Base-by-base conservation (phyloP, 2,888 invertebrate genomes). In the Amblyjoppa fuscipennis region DNA sequence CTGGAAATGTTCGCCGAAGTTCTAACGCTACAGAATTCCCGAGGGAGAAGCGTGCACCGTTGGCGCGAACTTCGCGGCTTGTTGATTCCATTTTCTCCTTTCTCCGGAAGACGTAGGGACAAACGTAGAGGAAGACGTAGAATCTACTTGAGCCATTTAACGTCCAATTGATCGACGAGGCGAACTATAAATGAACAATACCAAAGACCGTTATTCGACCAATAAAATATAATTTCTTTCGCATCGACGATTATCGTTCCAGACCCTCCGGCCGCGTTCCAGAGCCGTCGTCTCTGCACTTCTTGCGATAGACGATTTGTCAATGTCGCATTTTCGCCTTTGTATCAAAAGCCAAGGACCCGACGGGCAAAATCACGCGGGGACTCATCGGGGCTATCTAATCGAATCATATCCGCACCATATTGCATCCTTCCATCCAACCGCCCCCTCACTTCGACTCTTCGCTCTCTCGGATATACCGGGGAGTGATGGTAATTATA, bases 381-480 rank as follows among this genome's bases (percentile, higher is more conserved):
- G 75, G 61, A 83, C 77, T 85, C 85, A 74, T 73, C 75, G 80
- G 68, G 82, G 77, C 82, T 53, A 20, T 56, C 84, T 82, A 77
- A 87, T 87, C 75, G 79, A 82, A 87, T 87, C 77, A 87, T 79
- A 80, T 80, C 79, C 59, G 59, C 77, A 59, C 83, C 85, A 83
- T 87, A 85, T 83, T 85, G 85, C 77, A 73, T 75, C 59, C 68
- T 68, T 81, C 59, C 25, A 56, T 64, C 49, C 38, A 53, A 11
- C 41, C 69, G 45, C 38, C 66, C 45, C 68, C 59, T 38, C 61
- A 3, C 51, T 25, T 28, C 53, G 45, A 56, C 66, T 41, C 53
- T 69, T 73, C 49, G 28, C 49, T 82, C 51, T 16, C n/a, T 59
- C 59, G 70, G 56, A 79, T 79, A 76, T 71, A 75, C 71, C 77